Percentiles rank a stretch among this genome's conserved stretches.
These are phyloP conservation scores for Pomacea canaliculata DNA, from an alignment of 2,888 invertebrate genomes.

Conservation along the genomic window DNA sequence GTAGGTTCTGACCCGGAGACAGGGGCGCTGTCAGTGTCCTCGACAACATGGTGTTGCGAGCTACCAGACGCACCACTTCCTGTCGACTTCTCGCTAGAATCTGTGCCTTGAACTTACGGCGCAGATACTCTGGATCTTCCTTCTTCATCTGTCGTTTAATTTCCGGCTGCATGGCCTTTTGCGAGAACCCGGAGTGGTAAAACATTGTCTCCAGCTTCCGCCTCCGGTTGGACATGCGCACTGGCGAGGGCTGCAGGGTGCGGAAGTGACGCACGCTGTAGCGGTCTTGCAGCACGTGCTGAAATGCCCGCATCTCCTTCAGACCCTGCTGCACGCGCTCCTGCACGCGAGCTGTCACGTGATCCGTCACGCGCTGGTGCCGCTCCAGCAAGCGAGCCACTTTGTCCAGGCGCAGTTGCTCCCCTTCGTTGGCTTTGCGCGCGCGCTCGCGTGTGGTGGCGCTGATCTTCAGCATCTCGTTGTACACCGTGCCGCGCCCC, in stretches of 20 bases:
- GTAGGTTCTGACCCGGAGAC: too few relatives aligned
- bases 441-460: conserved; percentile 26
- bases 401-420: conserved; percentile 26
- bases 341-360: conserved; percentile 5
- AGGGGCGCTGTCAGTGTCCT: neutral
- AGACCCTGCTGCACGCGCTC: conserved; percentile 14
- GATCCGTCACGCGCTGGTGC: conserved; percentile 7
- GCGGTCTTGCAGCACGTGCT: conserved; percentile 18
- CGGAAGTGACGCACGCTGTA: conserved; percentile 23
- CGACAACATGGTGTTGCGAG: conserved; percentile 1
- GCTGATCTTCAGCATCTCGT: conserved; percentile 26
- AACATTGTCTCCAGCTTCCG: conserved; percentile 28
- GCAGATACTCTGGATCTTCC: conserved; percentile 6
- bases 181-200: conserved; percentile 22
- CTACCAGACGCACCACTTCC: conserved; percentile 22
- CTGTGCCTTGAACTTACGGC: conserved; percentile 3
- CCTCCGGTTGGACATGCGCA: conserved; percentile 24
- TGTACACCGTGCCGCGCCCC: conserved; percentile 29
- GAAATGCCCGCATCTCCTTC: conserved; percentile 24
- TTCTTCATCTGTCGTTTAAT: conserved; percentile 20
- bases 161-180: conserved; percentile 24
- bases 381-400: conserved; percentile 19
- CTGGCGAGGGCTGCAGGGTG: conserved; percentile 17
- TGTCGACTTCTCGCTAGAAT: conserved; percentile 18
- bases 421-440: conserved; percentile 26